Conservation (phyloP, 1,140 invertebrate genomes). For the Ceratoteleas bidentatus region DNA sequence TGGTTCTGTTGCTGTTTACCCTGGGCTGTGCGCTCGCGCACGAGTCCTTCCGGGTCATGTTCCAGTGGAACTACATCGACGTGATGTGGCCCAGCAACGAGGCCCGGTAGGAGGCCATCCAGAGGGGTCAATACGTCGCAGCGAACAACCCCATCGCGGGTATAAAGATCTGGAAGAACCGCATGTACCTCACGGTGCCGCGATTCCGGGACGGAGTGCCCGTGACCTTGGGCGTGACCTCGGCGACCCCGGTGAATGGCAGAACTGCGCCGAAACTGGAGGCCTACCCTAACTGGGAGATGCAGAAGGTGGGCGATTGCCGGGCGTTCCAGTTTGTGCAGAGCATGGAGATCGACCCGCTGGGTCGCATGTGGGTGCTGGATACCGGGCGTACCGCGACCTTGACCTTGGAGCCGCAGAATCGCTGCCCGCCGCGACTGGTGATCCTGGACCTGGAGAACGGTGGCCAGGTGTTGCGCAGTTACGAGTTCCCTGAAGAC, state of each 20-base stretch:
- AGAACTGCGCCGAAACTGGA: slow-evolving; percentile 83
- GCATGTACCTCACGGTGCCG: slow-evolving; percentile 84
- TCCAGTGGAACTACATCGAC: slow-evolving; percentile 78
- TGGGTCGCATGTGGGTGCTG: slow-evolving; percentile 87
- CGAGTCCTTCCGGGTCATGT: slow-evolving; percentile 80
- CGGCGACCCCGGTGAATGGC: slow-evolving; percentile 74
- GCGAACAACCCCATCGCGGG: slow-evolving; percentile 85
- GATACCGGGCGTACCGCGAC: slow-evolving; percentile 84
- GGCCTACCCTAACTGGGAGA: slow-evolving; percentile 86
- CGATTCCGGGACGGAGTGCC: slow-evolving; percentile 85
- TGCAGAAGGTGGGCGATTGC: slow-evolving; percentile 84
- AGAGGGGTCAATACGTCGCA: slow-evolving; percentile 82
- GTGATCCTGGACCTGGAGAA: slow-evolving; percentile 86
- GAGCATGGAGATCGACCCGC: slow-evolving; percentile 86
- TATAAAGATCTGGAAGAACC: slow-evolving; percentile 84
- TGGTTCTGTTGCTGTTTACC: slow-evolving; percentile 31
- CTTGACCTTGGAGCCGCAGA: slow-evolving; percentile 76
- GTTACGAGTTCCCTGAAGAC: slow-evolving; percentile 82
- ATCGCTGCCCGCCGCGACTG: slow-evolving; percentile 84
- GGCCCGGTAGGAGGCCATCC: slow-evolving; percentile 78
- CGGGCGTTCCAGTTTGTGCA: slow-evolving; percentile 86
- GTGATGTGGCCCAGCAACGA: slow-evolving; percentile 73
- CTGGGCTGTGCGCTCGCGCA: slow-evolving; percentile 48
- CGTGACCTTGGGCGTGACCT: slow-evolving; percentile 84
- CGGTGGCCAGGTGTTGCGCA: slow-evolving; percentile 81